A percentile compares a stretch with the other conserved stretches of the same genome.
phyloP scores from a whole-genome alignment of 2,888 invertebrate species.

The Malthinus flaveolus region DNA sequence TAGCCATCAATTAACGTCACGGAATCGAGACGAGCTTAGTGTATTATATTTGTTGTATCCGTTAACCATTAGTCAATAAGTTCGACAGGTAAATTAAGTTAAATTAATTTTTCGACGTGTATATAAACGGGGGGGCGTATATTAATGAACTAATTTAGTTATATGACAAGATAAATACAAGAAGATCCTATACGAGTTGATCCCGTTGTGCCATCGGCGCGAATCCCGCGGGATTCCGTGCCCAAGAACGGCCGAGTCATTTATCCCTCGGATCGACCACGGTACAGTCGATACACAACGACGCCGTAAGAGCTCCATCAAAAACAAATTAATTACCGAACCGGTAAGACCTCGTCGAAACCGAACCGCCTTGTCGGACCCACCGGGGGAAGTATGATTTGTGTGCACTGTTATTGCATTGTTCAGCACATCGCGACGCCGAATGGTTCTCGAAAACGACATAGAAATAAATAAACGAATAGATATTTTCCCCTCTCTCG shows the following conservation, averaged over 20 bases:
- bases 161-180: slow-evolving; percentile 55
- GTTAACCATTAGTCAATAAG: slow-evolving; percentile 20
- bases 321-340: slow-evolving; percentile 54
- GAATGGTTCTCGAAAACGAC: slow-evolving; percentile 13
- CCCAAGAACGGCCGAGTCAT: slow-evolving; percentile 49
- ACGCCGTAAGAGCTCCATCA: slow-evolving; percentile 47
- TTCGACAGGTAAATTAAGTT: slow-evolving; percentile 28
- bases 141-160: slow-evolving; percentile 52
- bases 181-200: slow-evolving; percentile 51
- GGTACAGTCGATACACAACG: slow-evolving; percentile 26
- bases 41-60: not conserved
- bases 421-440: slow-evolving; percentile 31
- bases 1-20: slow-evolving; percentile 1
- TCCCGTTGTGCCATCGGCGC: slow-evolving; percentile 44
- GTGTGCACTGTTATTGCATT: slow-evolving; percentile 42
- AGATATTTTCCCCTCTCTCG: slow-evolving; percentile 4
- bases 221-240: slow-evolving; percentile 48
- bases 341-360: slow-evolving; percentile 50
- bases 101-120: slow-evolving; percentile 25
- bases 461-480: slow-evolving; percentile 25
- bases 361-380: slow-evolving; percentile 49
- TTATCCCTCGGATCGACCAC: slow-evolving; percentile 45
- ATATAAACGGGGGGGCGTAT: slow-evolving; percentile 29
- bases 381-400: slow-evolving; percentile 48
- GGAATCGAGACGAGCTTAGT: not conserved